Percentiles rank a stretch among this genome's conserved stretches.
Conservation (phyloP, 2,888 invertebrate species). For the Troides helena region DNA sequence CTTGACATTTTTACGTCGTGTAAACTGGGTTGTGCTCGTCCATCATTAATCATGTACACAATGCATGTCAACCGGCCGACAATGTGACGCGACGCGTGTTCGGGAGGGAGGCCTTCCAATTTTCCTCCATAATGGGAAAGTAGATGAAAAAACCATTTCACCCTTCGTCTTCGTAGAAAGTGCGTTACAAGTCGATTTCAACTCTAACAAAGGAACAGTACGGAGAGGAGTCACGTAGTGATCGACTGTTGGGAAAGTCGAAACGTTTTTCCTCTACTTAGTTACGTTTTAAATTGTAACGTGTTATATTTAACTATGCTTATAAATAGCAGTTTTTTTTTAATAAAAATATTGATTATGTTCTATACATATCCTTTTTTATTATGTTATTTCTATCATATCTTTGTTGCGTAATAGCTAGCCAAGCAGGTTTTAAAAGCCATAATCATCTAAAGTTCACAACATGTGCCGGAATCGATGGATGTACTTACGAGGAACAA, state of each 20-base stretch:
- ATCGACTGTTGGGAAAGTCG: slow-evolving; percentile 29
- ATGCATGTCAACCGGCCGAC: slow-evolving; percentile 64
- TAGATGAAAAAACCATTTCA: slow-evolving; percentile 62
- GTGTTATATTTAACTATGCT: neutral
- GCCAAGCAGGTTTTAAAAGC: no score
- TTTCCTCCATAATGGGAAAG: slow-evolving; percentile 71
- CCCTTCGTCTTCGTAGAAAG: slow-evolving; percentile 34
- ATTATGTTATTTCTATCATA: no score
- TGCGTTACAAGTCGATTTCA: slow-evolving; percentile 38
- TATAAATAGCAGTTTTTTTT: neutral
- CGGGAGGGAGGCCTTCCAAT: slow-evolving; percentile 65
- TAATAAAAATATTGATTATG: no score
- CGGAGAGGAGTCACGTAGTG: slow-evolving; percentile 35
- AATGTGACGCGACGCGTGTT: slow-evolving; percentile 56
- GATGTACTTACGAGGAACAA: no score
- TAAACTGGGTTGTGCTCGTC: slow-evolving; percentile 63
- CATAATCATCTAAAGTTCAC: no score
- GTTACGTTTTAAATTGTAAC: slow-evolving; percentile 12
- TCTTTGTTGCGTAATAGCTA: no score
- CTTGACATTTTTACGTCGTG: slow-evolving; percentile 58
- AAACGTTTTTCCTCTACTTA: slow-evolving; percentile 6
- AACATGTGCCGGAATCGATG: no score
- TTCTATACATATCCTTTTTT: no score
- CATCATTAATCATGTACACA: slow-evolving; percentile 74
- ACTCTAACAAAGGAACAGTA: slow-evolving; percentile 34